Base-by-base conservation (phyloP, 1,140 invertebrate species). In the Trichonephila clavipes region DNA sequence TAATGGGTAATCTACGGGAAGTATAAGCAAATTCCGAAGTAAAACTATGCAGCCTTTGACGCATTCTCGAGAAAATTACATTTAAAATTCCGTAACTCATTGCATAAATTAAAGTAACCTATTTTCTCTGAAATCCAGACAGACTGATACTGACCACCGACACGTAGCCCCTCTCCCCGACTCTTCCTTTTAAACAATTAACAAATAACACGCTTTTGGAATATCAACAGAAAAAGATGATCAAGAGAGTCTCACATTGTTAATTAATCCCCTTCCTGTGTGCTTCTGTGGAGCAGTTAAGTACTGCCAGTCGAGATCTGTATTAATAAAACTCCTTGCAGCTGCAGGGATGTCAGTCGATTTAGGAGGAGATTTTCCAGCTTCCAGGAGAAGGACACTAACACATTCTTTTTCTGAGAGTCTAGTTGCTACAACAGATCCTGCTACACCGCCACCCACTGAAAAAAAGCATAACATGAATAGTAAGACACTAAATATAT, bases 361-460 rank as follows among this genome's bases (percentile, higher is more conserved):
- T 62, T 64, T 69, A 59, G 62, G 72, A 28, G 88, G 87, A 96
- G 95, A 85, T 95, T 95, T 94, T 61, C 97, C 97, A 77, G 97
- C 97, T 96, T 98, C 97, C 94, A 98, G 95, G 19, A 97, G 95
- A 66, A 98, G 95, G 87, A 97, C 96, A 86, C 96, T 96, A 40
- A 96, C 96, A 83, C 97, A 95, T 40, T 95, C 96, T 95, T 97
- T 96, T 94, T 97, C 96, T 19, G 97, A 95, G 93, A 98, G 95
- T 95, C 96, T 96, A 87, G 96, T 95, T 34, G 97, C 97, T 72
- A 98, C 95, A n/a, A 97, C 95, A 40, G 97, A 96, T 2, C 97
- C 97, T 58, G 97, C 97, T 72, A 97, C 97, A 12, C 97, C 97
- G 93, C 96, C 97, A 62, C 97, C 97, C 95, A 98, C 97, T 98